A percentile compares a stretch with the other conserved stretches of the same genome.
phyloP scores from a whole-genome alignment of 1,140 invertebrate species.

The Formica selysi region DNA sequence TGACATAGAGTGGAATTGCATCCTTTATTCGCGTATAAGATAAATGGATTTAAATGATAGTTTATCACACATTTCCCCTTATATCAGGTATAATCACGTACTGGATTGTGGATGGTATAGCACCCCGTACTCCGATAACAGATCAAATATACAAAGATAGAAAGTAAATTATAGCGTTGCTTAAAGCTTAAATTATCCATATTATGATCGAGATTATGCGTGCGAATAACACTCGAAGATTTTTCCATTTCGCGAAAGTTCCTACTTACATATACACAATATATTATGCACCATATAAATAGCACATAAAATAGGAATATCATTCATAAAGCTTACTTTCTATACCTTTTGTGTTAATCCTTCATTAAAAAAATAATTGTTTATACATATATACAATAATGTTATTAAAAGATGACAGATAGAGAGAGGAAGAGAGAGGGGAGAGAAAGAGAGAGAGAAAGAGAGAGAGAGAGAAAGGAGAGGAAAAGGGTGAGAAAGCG shows the following conservation, averaged over 20 bases:
- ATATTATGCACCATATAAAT: too few relatives aligned
- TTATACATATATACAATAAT: too few relatives aligned
- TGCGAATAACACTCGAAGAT: slow-evolving; percentile 23
- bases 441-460: background rate
- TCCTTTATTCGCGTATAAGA: slow-evolving; percentile 61
- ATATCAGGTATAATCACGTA: slow-evolving; percentile 64
- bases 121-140: slow-evolving; percentile 66
- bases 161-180: slow-evolving; percentile 64
- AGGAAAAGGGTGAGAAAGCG: background rate
- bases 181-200: slow-evolving; percentile 68
- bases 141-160: slow-evolving; percentile 71
- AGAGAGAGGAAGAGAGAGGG: too few relatives aligned
- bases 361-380: too few relatives aligned
- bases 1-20: slow-evolving; percentile 62
- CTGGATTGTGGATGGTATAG: slow-evolving; percentile 29
- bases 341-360: too few relatives aligned
- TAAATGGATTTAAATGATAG: slow-evolving; percentile 70
- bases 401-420: too few relatives aligned
- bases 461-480: background rate
- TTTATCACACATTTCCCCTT: slow-evolving; percentile 72
- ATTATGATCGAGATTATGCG: slow-evolving; percentile 51
- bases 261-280: background rate
- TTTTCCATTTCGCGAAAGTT: slow-evolving; percentile 44
- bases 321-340: too few relatives aligned
- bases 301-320: background rate